Percentiles rank a stretch among this genome's conserved stretches.
These are phyloP conservation scores for Athrips mouffetella DNA, from an alignment of 2,888 invertebrate genomes.

Conservation along the genomic window DNA sequence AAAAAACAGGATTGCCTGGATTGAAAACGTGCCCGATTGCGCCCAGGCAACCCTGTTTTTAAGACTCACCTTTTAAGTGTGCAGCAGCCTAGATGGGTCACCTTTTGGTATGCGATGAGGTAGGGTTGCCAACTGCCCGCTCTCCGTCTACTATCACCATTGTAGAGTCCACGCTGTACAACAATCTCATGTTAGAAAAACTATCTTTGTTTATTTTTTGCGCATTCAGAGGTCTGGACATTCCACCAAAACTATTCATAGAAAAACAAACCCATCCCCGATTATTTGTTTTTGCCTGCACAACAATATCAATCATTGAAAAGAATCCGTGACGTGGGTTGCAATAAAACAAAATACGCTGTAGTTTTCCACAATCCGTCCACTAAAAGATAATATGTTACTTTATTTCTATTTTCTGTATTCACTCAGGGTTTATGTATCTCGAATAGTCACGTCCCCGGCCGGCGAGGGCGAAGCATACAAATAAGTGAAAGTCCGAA, in stretches of 20 bases:
- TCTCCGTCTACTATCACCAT: too few species aligned
- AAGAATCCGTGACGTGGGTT: conserved; percentile 32
- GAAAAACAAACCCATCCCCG: not conserved
- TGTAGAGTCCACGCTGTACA: too few species aligned
- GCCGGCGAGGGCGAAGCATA: conserved; percentile 73
- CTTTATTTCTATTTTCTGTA: conserved; percentile 78
- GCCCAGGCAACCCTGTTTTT: too few species aligned
- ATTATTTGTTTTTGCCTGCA: conserved; percentile 15
- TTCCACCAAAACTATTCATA: not conserved
- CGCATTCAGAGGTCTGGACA: too few species aligned
- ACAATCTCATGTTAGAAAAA: too few species aligned
- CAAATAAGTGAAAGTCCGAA: conserved; percentile 77
- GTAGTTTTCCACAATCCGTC: conserved; percentile 57
- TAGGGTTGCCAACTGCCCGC: too few species aligned
- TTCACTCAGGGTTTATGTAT: conserved; percentile 78
- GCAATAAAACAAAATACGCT: conserved; percentile 39
- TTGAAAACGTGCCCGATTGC: too few species aligned
- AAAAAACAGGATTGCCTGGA: too few species aligned
- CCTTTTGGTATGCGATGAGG: too few species aligned
- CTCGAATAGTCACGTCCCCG: conserved; percentile 77
- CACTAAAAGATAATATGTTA: conserved; percentile 75
- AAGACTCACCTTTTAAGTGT: too few species aligned
- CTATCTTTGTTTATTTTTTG: too few species aligned
- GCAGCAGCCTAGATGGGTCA: too few species aligned
- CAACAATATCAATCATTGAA: conserved; percentile 24